Base-by-base conservation (phyloP, 2,888 invertebrate genomes). In the Alsophila aescularia region DNA sequence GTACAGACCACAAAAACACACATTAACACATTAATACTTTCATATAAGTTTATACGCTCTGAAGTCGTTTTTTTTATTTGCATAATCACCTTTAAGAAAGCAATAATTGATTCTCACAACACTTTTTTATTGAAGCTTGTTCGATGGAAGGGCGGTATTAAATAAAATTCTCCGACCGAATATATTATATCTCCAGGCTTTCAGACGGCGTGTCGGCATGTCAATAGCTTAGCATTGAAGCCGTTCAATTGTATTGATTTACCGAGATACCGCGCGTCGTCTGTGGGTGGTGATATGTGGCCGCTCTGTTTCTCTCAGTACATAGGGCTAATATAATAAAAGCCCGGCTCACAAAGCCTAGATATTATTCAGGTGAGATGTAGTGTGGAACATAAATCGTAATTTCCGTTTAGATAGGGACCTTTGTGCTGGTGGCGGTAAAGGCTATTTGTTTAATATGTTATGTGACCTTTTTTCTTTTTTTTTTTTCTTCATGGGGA, bases 211-310 rank as follows among this genome's bases (percentile, higher is more conserved):
- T 35, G 54, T 54, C 48, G 44, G 39, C 52, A 44, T 47, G 72
- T 76, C 77, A 79, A 80, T 75, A 75, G 71, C 72, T 74, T 74
- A 75, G 77, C 77, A 79, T 81, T 74, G 75, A 68, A 78, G 66
- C 72, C 72, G 74, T 82, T 83, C 77, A 75, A 72, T 75, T 72
- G 77, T 77, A 83, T 85, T 82, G 84, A 87, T 85, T 85, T 84
- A 85, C 45, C 75, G 62, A 8, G 12, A 32, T 31, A 42, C 31
- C 14, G 61, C 55, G 52, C 64, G 70, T 75, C 74, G 75, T 70
- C 48, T 72, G 85, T 83, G 81, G 84, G 83, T 74, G 80, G 71
- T 80, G 77, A 84, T 81, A 77, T 78, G 81, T 79, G 67, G 67
- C 68, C 29, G 32, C 66, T 70, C 79, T 41, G 50, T 50, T 50